These are phyloP conservation scores for Gisinianus flammeolus DNA, from an alignment of 2,888 invertebrate species.

Conservation along the genomic window DNA sequence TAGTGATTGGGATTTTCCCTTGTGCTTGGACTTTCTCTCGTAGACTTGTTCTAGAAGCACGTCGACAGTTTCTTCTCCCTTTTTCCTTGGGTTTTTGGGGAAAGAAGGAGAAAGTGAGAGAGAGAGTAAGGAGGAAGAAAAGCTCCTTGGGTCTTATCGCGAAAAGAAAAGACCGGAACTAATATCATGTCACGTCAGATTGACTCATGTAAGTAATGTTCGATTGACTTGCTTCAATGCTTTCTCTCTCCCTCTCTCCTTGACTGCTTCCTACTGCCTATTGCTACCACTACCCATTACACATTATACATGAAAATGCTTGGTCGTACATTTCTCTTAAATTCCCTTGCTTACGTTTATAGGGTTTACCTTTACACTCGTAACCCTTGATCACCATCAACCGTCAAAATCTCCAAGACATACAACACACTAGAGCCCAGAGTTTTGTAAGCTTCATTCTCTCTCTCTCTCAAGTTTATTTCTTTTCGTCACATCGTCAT, in stretches of 20 bases:
- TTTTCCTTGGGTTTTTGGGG: not conserved
- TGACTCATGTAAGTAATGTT: slow-evolving; percentile 29
- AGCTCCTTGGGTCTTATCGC: slow-evolving; percentile 28
- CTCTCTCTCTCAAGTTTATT: too few relatives aligned
- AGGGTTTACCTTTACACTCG: not conserved
- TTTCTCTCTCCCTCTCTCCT: not conserved
- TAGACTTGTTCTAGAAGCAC: too few relatives aligned
- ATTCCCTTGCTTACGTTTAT: slow-evolving; percentile 13
- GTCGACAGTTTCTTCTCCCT: slow-evolving; percentile 11
- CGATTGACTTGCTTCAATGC: slow-evolving; percentile 29
- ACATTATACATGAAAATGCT: not conserved
- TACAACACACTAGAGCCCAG: too few relatives aligned
- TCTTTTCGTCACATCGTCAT: too few relatives aligned
- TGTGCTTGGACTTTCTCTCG: too few relatives aligned
- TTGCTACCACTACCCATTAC: not conserved
- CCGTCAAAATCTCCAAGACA: too few relatives aligned
- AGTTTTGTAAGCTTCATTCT: too few relatives aligned
- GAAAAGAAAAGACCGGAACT: slow-evolving; percentile 23
- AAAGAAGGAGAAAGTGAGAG: not conserved
- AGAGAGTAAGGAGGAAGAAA: not conserved
- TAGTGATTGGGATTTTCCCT: too few relatives aligned
- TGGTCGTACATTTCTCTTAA: not conserved
- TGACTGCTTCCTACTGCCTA: not conserved
- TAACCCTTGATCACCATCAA: not conserved
- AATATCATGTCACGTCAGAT: slow-evolving; percentile 32